Evolutionary conservation across 1,140 invertebrate species (phyloP).

Genomic region (Diorhabda sublineata): DNA sequence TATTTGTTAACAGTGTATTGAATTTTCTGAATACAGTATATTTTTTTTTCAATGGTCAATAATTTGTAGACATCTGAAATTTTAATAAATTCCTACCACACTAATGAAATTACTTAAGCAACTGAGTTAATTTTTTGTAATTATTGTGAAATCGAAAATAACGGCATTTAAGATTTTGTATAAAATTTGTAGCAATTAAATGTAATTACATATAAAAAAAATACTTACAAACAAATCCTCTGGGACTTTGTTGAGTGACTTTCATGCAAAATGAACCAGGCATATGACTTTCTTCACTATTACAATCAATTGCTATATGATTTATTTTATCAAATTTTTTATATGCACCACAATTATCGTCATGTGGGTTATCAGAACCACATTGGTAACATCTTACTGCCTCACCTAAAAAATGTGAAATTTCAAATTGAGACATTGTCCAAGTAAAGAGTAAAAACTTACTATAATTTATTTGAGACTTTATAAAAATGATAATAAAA

Average conservation of each 20-base stretch:
- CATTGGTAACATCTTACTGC: constrained; percentile 85
- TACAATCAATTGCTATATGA: constrained; percentile 83
- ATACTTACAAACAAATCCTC: constrained; percentile 85
- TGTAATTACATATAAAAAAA: constrained; percentile 4
- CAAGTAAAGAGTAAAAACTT: too few species aligned
- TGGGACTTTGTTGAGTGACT: constrained; percentile 80
- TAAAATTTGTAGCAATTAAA: not conserved
- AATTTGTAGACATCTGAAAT: too few species aligned
- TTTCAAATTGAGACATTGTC: too few species aligned
- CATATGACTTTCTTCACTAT: constrained; percentile 81
- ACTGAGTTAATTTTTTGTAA: too few species aligned
- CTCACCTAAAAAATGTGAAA: constrained; percentile 50
- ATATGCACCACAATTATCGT: constrained; percentile 86
- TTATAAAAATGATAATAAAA: too few species aligned
- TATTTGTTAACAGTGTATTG: too few species aligned
- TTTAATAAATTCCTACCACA: too few species aligned
- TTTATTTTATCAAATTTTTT: constrained; percentile 71
- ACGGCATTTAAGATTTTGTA: constrained; percentile 9
- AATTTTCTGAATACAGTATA: too few species aligned
- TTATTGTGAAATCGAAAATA: too few species aligned
- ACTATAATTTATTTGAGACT: too few species aligned
- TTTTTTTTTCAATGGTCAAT: too few species aligned
- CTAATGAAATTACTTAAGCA: too few species aligned
- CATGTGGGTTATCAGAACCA: constrained; percentile 69
- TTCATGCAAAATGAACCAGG: constrained; percentile 94